Conservation (phyloP, 2,797 vertebrate genomes). For the Gymnocypris eckloni region DNA sequence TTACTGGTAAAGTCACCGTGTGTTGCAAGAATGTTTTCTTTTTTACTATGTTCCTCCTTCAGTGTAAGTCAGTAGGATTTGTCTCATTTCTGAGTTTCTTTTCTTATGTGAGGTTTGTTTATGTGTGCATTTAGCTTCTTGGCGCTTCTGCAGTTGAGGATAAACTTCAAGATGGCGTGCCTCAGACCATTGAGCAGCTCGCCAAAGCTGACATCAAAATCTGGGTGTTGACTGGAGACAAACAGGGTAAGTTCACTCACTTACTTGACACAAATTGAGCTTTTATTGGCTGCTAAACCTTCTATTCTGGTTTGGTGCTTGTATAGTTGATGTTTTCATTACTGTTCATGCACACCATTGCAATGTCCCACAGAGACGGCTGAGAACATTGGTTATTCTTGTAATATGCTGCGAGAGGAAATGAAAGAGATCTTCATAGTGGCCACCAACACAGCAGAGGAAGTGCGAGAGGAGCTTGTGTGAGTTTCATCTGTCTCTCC, state of each 20-base stretch:
- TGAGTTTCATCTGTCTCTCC: conserved; percentile 64
- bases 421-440: conserved; percentile 89
- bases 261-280: neutral
- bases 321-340: neutral
- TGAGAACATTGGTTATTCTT: conserved; percentile 93
- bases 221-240: conserved; percentile 95
- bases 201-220: conserved; percentile 90
- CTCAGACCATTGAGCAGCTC: conserved; percentile 89
- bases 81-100: neutral
- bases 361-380: conserved; percentile 84
- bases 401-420: conserved; percentile 90
- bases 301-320: neutral
- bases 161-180: conserved; percentile 93
- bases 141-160: conserved; percentile 94
- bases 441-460: conserved; percentile 77
- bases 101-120: conserved; percentile 2
- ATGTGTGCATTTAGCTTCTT: conserved; percentile 77
- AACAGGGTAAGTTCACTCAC: conserved; percentile 85
- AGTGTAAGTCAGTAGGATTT: neutral
- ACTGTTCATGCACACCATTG: neutral
- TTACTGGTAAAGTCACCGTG: conserved; percentile 75
- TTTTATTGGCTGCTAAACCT: neutral
- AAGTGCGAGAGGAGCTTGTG: conserved; percentile 84
- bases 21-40: neutral
- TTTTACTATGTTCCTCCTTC: neutral